Evolutionary conservation across 2,797 vertebrate genomes (phyloP).

Genomic region (Molothrus aeneus): DNA sequence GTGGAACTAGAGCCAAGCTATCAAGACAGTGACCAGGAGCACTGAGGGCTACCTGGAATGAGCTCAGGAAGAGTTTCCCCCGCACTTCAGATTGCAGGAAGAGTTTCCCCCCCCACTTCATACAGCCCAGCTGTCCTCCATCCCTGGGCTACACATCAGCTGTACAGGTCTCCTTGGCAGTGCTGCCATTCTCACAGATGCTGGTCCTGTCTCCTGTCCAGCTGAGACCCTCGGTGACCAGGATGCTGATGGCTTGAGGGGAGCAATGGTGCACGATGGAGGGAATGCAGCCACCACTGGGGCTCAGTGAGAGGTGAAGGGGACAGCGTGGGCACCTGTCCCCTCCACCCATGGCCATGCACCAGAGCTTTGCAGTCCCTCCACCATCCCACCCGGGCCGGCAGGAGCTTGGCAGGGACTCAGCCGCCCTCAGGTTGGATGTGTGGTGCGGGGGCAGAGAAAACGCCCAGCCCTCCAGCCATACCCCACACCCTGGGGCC

Average conservation of each 20-base stretch:
- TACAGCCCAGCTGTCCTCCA: not conserved
- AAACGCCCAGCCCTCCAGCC: not conserved
- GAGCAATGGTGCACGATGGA: rapidly evolving
- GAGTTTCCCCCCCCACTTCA: rapidly evolving
- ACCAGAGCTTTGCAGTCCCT: not conserved
- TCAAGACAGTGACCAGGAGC: rapidly evolving
- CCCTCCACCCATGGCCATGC: rapidly evolving
- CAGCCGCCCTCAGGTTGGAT: rapidly evolving
- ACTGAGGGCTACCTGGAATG: not conserved
- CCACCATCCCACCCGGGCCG: rapidly evolving
- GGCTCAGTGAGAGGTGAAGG: rapidly evolving
- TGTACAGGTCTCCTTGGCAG: not conserved
- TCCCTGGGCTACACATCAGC: not conserved
- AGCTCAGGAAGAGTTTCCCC: not conserved
- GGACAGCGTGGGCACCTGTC: rapidly evolving
- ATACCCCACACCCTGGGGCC: rapidly evolving
- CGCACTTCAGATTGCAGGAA: not conserved
- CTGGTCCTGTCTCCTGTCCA: not conserved
- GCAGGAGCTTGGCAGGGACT: not conserved
- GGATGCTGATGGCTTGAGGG: not conserved
- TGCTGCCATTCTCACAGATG: not conserved
- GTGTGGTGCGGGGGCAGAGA: rapidly evolving
- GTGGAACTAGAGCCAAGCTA: not conserved
- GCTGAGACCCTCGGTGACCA: not conserved
- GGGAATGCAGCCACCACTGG: rapidly evolving